phyloP scores from a whole-genome alignment of 2,113 vertebrate genomes.

The Gasterosteus aculeatus region DNA sequence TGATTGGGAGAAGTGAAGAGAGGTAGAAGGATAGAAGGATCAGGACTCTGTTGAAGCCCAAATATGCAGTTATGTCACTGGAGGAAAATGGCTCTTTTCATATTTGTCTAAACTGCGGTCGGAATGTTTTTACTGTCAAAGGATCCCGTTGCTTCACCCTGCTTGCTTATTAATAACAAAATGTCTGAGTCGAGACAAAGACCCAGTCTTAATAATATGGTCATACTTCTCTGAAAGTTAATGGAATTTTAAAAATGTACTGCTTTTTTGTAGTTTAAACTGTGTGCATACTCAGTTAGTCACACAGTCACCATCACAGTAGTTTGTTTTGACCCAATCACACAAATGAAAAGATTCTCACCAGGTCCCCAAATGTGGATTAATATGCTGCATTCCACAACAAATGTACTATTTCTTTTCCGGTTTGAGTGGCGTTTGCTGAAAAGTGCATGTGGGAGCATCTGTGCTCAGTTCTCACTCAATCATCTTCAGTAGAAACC shows the following conservation, averaged over 20 bases:
- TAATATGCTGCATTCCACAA: not conserved
- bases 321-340: not conserved
- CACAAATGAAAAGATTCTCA: not conserved
- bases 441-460: not conserved
- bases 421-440: not conserved
- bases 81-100: not conserved
- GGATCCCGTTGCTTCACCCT: not conserved
- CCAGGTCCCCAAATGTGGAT: not conserved
- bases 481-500: not conserved
- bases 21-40: slow-evolving; percentile 4
- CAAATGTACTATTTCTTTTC: not conserved
- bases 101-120: not conserved
- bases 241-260: not conserved
- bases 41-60: slow-evolving; percentile 14
- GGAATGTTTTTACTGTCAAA: not conserved
- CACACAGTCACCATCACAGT: not conserved
- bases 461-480: not conserved
- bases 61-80: slow-evolving; percentile 13
- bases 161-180: not conserved
- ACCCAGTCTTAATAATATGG: not conserved
- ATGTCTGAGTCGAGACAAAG: not conserved
- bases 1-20: not conserved
- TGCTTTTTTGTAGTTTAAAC: not conserved
- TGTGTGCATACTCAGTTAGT: not conserved
- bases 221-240: not conserved